Evolutionary conservation across 2,888 invertebrate species (phyloP), one percentile per base, ranked within the genome.

Genomic region (Agrotis segetum): DNA sequence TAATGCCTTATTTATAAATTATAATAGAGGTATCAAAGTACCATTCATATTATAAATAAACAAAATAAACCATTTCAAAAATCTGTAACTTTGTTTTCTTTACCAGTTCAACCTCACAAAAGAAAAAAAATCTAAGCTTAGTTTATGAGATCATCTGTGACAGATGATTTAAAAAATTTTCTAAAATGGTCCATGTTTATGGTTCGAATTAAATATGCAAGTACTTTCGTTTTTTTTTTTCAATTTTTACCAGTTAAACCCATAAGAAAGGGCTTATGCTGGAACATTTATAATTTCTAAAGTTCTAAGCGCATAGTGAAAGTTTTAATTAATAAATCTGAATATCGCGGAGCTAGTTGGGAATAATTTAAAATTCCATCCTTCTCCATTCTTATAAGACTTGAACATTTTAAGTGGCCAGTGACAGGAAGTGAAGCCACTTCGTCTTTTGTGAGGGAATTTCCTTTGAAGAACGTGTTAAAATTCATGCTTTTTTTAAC

Each of bases 251-350:
- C n/a, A 49, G 60, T 29, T 67, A 34, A 44, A 61, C 46, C 16
- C 14, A 56, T 21, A 68, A 49, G 16, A 24, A 49, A 64, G 24
- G 65, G 47, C 53, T 29, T 47, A n/a, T 44, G 17, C 53, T 55
- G 49, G 40, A 47, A 50, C 46, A 46, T 52, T 55, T 11, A 56
- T 74, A 74, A 74, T 29, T 67, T 24, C 44, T 63, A 56, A 74
- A 74, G 59, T 67, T 59, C 62, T 63, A 65, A 69, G 67, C 61
- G 49, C 76, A 53, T 40, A 62, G 44, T 56, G 19, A 49, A 79
- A 83, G 71, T 82, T 81, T 76, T 76, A 82, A 82, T 82, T 79
- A 71, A 79, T 78, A 76, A 79, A 80, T 73, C 68, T 49, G 56
- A 76, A 80, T 76, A 73, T 53, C 55, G 29, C 11, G 63, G 24